A percentile compares a stretch with the other conserved stretches of the same genome.
Conservation (phyloP, 2,113 vertebrate genomes). For the Miniopterus natalensis region DNA sequence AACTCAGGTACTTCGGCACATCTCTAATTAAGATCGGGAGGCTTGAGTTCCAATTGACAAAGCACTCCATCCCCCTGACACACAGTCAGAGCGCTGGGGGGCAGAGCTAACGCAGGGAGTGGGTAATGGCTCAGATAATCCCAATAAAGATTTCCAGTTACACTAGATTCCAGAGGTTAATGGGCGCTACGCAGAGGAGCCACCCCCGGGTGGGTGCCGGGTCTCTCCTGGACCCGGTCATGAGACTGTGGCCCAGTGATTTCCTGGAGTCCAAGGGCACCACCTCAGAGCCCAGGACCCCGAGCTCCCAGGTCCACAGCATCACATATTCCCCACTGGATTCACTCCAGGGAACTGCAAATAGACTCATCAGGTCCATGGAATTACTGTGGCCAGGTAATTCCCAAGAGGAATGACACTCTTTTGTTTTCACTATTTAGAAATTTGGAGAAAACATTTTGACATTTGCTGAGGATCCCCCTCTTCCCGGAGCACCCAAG, state of each 20-base stretch:
- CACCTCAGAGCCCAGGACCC: background rate
- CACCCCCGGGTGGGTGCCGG: background rate
- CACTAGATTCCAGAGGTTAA: conserved; percentile 76
- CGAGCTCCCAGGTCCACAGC: background rate
- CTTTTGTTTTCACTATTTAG: conserved; percentile 62
- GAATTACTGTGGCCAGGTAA: background rate
- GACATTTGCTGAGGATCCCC: conserved; percentile 57
- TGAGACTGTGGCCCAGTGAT: background rate
- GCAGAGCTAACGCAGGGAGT: conserved; percentile 67
- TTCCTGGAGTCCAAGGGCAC: background rate
- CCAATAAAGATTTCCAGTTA: conserved; percentile 79
- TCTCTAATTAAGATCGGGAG: conserved; percentile 79
- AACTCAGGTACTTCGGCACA: conserved; percentile 79
- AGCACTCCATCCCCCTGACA: conserved; percentile 70
- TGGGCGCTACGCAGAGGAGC: conserved; percentile 58
- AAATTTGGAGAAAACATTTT: conserved; percentile 61
- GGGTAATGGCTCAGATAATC: conserved; percentile 73
- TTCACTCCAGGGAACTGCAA: background rate
- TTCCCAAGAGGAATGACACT: background rate
- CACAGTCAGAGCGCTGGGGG: conserved; percentile 75
- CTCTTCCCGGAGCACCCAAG: background rate
- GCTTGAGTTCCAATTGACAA: conserved; percentile 80
- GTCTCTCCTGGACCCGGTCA: background rate
- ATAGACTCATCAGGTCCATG: background rate
- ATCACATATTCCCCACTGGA: background rate